These are phyloP conservation scores for Sporophila hypoxantha DNA, from an alignment of 2,113 vertebrate species.

Conservation along the genomic window DNA sequence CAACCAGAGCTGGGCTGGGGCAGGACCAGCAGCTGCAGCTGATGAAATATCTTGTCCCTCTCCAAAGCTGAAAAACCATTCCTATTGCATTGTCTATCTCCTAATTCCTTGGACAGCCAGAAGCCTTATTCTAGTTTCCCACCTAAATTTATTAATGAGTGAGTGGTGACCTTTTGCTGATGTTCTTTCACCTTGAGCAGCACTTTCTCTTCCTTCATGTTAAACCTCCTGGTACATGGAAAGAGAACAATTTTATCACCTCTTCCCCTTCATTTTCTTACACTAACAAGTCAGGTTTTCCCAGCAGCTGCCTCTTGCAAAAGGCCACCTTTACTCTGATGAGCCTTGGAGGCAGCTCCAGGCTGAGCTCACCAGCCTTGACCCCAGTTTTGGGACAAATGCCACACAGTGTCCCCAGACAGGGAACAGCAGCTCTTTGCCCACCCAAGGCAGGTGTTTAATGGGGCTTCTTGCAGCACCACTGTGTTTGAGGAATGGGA, in stretches of 20 bases:
- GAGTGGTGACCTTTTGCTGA: slow-evolving; percentile 19
- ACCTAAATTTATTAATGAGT: slow-evolving; percentile 12
- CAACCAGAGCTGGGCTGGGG: background rate
- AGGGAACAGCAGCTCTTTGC: background rate
- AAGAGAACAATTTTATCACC: slow-evolving; percentile 7
- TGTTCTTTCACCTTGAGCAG: slow-evolving; percentile 11
- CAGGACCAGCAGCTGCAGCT: background rate
- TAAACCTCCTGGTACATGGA: background rate
- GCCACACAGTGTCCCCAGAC: rapidly evolving
- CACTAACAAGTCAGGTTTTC: background rate
- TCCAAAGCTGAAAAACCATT: background rate
- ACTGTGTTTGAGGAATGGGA: background rate
- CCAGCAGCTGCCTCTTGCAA: background rate
- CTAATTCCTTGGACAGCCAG: background rate
- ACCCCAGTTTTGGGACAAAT: background rate
- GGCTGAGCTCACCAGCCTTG: background rate
- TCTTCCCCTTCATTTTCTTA: slow-evolving; percentile 16
- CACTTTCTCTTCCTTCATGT: slow-evolving; percentile 2
- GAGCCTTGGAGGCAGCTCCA: background rate
- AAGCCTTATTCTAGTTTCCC: background rate
- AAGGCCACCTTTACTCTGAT: background rate
- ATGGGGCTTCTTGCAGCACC: background rate
- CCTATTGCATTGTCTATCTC: background rate
- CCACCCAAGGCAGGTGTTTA: background rate
- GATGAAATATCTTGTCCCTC: background rate